phyloP scores from a whole-genome alignment of 2,888 invertebrate genomes.

The Drosophila eohydei region DNA sequence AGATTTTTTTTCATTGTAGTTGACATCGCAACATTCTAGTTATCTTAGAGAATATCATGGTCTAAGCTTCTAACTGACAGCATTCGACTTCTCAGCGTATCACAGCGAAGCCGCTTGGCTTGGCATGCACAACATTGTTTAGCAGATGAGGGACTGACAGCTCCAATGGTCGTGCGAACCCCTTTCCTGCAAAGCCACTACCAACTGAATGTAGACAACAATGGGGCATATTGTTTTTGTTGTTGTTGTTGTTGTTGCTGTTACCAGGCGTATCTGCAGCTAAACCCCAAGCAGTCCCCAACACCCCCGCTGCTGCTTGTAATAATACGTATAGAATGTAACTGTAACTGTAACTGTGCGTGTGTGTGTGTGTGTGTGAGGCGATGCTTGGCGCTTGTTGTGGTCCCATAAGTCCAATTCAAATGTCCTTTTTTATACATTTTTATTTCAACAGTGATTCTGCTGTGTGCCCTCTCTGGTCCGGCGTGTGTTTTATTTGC shows the following conservation, averaged over 20 bases:
- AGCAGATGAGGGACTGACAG: conserved; percentile 61
- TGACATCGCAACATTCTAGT: neutral
- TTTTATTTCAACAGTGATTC: conserved; percentile 81
- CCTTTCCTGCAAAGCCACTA: conserved; percentile 52
- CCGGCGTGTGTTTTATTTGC: conserved; percentile 78
- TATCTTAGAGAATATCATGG: conserved; percentile 20
- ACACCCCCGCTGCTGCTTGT: conserved; percentile 37
- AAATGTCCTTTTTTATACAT: conserved; percentile 83
- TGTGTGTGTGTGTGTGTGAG: conserved; percentile 19
- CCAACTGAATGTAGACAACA: conserved; percentile 40
- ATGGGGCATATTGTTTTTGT: conserved; percentile 57
- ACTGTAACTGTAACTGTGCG: conserved; percentile 38
- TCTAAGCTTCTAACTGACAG: conserved; percentile 27
- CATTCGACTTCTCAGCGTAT: conserved; percentile 43
- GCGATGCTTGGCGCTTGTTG: conserved; percentile 58
- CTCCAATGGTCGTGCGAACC: conserved; percentile 32
- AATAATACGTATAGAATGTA: conserved; percentile 79
- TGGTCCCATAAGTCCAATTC: conserved; percentile 83
- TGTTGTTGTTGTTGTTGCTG: conserved; percentile 35
- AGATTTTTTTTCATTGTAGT: neutral
- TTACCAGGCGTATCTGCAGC: conserved; percentile 51
- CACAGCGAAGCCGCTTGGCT: conserved; percentile 35
- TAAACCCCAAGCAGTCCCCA: conserved; percentile 6
- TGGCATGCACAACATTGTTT: conserved; percentile 30
- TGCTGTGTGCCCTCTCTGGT: conserved; percentile 33